A percentile compares a stretch with the other conserved stretches of the same genome.
phyloP scores from a whole-genome alignment of 2,113 vertebrate genomes.

The Camelus bactrianus region DNA sequence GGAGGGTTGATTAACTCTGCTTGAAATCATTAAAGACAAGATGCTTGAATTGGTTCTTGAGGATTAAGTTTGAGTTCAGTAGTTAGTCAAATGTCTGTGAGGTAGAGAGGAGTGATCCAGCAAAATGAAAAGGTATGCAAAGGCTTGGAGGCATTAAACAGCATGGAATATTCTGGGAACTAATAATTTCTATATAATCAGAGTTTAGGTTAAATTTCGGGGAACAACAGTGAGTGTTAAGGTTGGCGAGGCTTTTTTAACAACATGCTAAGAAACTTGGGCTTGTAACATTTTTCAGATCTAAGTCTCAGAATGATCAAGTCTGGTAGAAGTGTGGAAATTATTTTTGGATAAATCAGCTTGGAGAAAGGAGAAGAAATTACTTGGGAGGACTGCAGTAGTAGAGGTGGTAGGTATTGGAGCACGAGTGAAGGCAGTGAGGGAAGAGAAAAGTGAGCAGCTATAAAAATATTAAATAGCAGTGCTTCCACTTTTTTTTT shows the following conservation, averaged over 20 bases:
- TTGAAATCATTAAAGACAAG: slow-evolving; percentile 39
- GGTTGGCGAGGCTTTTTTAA: slow-evolving; percentile 17
- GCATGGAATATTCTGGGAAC: background rate
- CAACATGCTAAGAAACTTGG: background rate
- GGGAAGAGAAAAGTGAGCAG: background rate
- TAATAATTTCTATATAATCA: slow-evolving; percentile 1
- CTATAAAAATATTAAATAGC: background rate
- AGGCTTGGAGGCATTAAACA: background rate
- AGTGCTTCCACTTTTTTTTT: slow-evolving; percentile 23
- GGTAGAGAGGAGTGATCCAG: background rate
- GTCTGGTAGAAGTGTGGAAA: background rate
- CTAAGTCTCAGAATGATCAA: background rate
- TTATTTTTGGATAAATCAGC: slow-evolving; percentile 32
- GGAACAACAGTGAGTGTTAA: background rate
- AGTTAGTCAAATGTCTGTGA: background rate
- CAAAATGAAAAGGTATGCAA: slow-evolving; percentile 17
- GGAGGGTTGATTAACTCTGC: background rate
- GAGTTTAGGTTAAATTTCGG: slow-evolving; percentile 4
- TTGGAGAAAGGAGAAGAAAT: slow-evolving; percentile 20
- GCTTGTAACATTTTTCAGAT: background rate
- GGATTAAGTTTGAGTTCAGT: slow-evolving; percentile 36
- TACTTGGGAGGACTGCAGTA: background rate
- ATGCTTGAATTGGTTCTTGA: background rate
- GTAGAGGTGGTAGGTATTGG: background rate
- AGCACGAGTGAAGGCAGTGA: background rate